Percentiles rank a stretch among this genome's conserved stretches.
Conservation (phyloP, 2,888 invertebrate species). For the Drosophila rellima region DNA sequence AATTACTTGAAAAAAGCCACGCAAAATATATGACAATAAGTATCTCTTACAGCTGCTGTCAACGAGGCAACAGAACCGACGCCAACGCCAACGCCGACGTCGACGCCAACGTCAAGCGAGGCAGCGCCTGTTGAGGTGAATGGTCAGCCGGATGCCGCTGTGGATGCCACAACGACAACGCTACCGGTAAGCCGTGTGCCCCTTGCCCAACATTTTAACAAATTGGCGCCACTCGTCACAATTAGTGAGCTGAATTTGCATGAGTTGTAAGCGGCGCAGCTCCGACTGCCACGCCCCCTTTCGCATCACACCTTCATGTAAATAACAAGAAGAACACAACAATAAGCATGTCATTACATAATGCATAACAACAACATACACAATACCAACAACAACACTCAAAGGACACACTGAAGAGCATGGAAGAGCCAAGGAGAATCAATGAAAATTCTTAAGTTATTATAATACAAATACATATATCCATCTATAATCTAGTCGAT, state of each 20-base stretch:
- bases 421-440: slow-evolving; percentile 11
- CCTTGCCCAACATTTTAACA: slow-evolving; percentile 46
- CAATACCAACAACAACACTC: slow-evolving; percentile 8
- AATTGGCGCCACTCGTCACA: slow-evolving; percentile 87
- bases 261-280: slow-evolving; percentile 56
- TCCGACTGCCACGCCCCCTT: slow-evolving; percentile 1
- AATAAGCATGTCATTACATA: slow-evolving; percentile 56
- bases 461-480: not conserved
- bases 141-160: slow-evolving; percentile 42
- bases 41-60: slow-evolving; percentile 34
- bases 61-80: slow-evolving; percentile 16
- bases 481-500: slow-evolving; percentile 31
- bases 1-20: slow-evolving; percentile 58
- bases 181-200: slow-evolving; percentile 86
- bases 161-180: slow-evolving; percentile 35
- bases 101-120: not conserved
- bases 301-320: slow-evolving; percentile 37
- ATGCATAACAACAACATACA: slow-evolving; percentile 25
- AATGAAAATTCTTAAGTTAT: slow-evolving; percentile 10
- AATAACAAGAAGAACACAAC: slow-evolving; percentile 42
- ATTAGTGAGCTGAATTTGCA: slow-evolving; percentile 86
- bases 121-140: slow-evolving; percentile 24
- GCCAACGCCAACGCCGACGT: not conserved
- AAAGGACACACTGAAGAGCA: slow-evolving; percentile 8
- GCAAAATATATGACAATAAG: slow-evolving; percentile 37